A percentile compares a stretch with the other conserved stretches of the same genome.
phyloP scores from a whole-genome alignment of 2,797 vertebrate species.

The Sebastes aleutianus region DNA sequence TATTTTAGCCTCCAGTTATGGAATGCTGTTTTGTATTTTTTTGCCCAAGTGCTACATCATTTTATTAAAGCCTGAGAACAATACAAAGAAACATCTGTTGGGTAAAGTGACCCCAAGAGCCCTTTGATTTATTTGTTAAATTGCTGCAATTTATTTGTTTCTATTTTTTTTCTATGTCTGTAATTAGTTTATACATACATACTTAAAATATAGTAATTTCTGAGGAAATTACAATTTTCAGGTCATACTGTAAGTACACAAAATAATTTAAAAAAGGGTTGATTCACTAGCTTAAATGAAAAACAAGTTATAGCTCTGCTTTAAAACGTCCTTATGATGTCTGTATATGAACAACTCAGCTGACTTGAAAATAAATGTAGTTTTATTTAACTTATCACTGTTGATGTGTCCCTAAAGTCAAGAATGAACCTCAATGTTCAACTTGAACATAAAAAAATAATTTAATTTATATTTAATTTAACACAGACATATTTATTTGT shows the following conservation, averaged over 20 bases:
- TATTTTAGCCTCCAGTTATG: slow-evolving; percentile 81
- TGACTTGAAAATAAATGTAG: neutral
- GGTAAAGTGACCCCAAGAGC: slow-evolving; percentile 57
- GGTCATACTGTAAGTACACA: neutral
- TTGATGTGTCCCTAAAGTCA: neutral
- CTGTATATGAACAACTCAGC: neutral
- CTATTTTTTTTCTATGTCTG: neutral
- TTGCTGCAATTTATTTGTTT: rapidly evolving
- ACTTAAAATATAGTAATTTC: no score
- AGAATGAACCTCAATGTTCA: neutral
- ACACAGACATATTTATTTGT: no score
- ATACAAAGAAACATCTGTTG: slow-evolving; percentile 80
- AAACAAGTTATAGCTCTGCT: neutral
- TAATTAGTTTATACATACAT: neutral
- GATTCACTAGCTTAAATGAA: neutral
- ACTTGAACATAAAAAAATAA: no score
- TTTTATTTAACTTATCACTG: neutral
- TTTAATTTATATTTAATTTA: no score
- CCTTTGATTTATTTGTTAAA: slow-evolving; percentile 30
- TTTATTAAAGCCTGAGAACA: slow-evolving; percentile 79
- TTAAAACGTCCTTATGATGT: neutral
- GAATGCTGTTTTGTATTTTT: slow-evolving; percentile 81
- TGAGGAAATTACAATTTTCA: neutral
- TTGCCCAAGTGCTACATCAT: slow-evolving; percentile 82
- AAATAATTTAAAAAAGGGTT: neutral